A percentile compares a stretch with the other conserved stretches of the same genome.
Conservation (phyloP, 2,113 vertebrate species). For the Cryptomyrus ogoouensis region DNA sequence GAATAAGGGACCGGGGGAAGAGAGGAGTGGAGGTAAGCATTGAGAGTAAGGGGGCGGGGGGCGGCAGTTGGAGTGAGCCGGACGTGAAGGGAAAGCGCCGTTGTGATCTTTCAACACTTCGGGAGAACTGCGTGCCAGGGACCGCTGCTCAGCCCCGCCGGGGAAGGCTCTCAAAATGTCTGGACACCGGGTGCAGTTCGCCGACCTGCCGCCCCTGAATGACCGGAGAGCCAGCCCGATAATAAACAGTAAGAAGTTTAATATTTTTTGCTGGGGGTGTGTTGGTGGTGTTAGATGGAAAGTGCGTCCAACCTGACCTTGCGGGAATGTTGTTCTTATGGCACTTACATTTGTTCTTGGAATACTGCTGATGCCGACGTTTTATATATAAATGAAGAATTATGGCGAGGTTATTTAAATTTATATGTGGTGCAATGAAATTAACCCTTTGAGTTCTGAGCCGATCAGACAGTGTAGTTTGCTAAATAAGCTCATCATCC, state of each 20-base stretch:
- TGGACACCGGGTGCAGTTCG: conserved; percentile 70
- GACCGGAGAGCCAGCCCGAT: conserved; percentile 54
- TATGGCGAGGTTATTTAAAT: neutral
- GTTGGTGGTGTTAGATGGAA: neutral
- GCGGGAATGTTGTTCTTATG: neutral
- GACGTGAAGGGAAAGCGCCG: neutral
- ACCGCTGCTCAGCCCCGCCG: conserved; percentile 5
- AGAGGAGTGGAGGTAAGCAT: neutral
- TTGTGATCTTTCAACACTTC: conserved; percentile 35
- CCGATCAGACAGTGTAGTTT: neutral
- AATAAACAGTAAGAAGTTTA: conserved; percentile 55
- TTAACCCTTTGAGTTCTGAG: conserved; percentile 17
- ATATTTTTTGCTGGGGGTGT: neutral
- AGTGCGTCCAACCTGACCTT: conserved; percentile 30
- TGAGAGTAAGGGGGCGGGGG: neutral
- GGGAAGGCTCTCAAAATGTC: conserved; percentile 49
- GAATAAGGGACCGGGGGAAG: conserved; percentile 14
- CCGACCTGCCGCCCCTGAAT: conserved; percentile 52
- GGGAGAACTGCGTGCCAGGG: conserved; percentile 2
- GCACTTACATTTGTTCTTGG: neutral
- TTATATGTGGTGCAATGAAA: conserved; percentile 6
- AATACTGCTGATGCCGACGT: neutral
- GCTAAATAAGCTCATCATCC: neutral
- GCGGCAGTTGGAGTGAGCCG: neutral
- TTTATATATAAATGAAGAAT: neutral